Conservation (phyloP, 2,888 invertebrate genomes). For the Xestia xanthographa region DNA sequence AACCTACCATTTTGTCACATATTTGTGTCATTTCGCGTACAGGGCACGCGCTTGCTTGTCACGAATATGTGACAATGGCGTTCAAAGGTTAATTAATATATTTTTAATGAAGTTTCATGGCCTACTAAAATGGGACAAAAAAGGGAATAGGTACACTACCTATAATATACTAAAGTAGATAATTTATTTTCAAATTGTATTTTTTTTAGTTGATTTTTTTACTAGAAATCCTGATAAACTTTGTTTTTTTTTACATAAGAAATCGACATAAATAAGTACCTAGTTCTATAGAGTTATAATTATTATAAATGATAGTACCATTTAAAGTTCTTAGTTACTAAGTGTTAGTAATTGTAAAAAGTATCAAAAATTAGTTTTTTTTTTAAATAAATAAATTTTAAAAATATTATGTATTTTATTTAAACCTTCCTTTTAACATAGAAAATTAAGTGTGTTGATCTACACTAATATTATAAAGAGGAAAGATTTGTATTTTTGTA, state of each 20-base stretch:
- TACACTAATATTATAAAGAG: too few relatives aligned
- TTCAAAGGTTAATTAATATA: not conserved
- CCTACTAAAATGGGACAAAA: not conserved
- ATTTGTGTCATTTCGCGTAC: too few relatives aligned
- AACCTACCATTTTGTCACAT: too few relatives aligned
- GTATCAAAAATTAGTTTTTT: slow-evolving; percentile 17
- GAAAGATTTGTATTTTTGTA: too few relatives aligned
- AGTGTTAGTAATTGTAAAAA: slow-evolving; percentile 32
- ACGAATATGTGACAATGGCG: too few relatives aligned
- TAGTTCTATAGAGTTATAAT: slow-evolving; percentile 2
- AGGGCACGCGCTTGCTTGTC: too few relatives aligned
- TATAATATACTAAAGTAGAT: not conserved
- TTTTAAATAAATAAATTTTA: slow-evolving; percentile 22
- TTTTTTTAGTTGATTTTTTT: not conserved
- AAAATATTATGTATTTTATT: not conserved
- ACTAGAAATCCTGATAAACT: not conserved
- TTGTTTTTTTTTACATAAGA: slow-evolving; percentile 18
- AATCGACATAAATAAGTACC: slow-evolving; percentile 20
- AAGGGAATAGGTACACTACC: too few relatives aligned
- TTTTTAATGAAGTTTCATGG: not conserved
- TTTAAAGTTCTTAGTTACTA: slow-evolving; percentile 7
- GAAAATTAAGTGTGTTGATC: too few relatives aligned
- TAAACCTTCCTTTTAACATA: too few relatives aligned
- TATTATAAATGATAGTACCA: slow-evolving; percentile 27
- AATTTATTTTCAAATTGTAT: slow-evolving; percentile 36